phyloP scores from a whole-genome alignment of 2,797 vertebrate genomes.

The Paedocypris micromegethes region DNA sequence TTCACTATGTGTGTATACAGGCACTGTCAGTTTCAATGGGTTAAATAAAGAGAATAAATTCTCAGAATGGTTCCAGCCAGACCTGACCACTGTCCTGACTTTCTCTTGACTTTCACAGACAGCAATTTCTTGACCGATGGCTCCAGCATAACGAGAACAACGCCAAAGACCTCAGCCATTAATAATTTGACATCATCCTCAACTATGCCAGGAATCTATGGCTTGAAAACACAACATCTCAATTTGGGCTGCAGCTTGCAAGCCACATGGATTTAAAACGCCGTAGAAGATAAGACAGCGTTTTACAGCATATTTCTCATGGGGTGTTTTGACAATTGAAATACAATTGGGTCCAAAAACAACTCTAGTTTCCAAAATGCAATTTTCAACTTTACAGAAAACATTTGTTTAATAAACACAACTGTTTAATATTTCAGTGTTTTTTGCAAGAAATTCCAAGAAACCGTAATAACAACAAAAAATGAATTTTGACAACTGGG shows the following conservation, averaged over 20 bases:
- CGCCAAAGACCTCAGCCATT: slow-evolving; percentile 23
- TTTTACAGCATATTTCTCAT: slow-evolving; percentile 48
- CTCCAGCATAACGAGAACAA: slow-evolving; percentile 13
- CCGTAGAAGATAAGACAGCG: too few relatives aligned
- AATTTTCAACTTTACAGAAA: slow-evolving; percentile 4
- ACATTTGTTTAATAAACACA: not conserved
- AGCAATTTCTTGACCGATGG: slow-evolving; percentile 18
- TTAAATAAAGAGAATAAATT: too few relatives aligned
- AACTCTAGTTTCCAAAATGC: not conserved
- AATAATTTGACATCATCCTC: slow-evolving; percentile 40
- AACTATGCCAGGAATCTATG: slow-evolving; percentile 41
- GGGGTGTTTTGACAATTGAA: slow-evolving; percentile 57
- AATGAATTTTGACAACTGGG: too few relatives aligned
- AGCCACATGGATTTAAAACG: not conserved
- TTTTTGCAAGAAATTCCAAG: too few relatives aligned
- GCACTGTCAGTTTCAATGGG: too few relatives aligned
- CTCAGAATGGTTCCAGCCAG: too few relatives aligned
- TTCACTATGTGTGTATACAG: too few relatives aligned
- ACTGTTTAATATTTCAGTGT: too few relatives aligned
- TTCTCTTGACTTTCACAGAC: not conserved
- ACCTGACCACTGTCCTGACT: too few relatives aligned
- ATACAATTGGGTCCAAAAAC: slow-evolving; percentile 43
- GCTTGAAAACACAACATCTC: slow-evolving; percentile 30
- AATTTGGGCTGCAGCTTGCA: not conserved
- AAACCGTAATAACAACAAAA: too few relatives aligned